Conservation (phyloP, 2,113 vertebrate genomes). For the Hyla sarda region DNA sequence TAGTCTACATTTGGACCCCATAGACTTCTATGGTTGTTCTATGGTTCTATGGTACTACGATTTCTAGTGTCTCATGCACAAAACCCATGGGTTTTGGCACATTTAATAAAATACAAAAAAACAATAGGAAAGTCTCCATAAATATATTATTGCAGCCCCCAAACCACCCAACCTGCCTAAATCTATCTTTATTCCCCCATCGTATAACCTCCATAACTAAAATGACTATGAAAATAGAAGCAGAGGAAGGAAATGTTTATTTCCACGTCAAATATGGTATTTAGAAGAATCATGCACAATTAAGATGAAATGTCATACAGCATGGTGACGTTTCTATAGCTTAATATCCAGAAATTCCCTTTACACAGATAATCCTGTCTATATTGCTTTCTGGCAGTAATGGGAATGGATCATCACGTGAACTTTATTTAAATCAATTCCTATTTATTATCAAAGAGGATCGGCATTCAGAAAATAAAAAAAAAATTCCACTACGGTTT, state of each 20-base stretch:
- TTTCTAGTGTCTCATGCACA: too few relatives aligned
- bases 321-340: background rate
- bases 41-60: too few relatives aligned
- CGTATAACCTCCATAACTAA: background rate
- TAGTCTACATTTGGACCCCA: too few relatives aligned
- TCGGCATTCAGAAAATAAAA: conserved; percentile 4
- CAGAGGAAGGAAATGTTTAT: background rate
- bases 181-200: too few relatives aligned
- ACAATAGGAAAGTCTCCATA: too few relatives aligned
- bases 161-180: too few relatives aligned
- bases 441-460: conserved; percentile 22
- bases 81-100: too few relatives aligned
- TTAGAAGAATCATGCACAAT: background rate
- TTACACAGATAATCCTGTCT: conserved; percentile 36
- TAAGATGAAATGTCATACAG: background rate
- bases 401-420: conserved; percentile 30
- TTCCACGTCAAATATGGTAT: conserved; percentile 2
- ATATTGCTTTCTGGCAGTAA: conserved; percentile 39
- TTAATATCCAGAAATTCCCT: background rate
- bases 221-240: background rate
- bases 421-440: conserved; percentile 43
- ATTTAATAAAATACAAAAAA: too few relatives aligned
- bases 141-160: too few relatives aligned
- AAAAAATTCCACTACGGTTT: background rate
- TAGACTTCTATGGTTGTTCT: too few relatives aligned